Evolutionary conservation across 2,888 invertebrate species (phyloP).

Genomic region (Megamerina dolium): DNA sequence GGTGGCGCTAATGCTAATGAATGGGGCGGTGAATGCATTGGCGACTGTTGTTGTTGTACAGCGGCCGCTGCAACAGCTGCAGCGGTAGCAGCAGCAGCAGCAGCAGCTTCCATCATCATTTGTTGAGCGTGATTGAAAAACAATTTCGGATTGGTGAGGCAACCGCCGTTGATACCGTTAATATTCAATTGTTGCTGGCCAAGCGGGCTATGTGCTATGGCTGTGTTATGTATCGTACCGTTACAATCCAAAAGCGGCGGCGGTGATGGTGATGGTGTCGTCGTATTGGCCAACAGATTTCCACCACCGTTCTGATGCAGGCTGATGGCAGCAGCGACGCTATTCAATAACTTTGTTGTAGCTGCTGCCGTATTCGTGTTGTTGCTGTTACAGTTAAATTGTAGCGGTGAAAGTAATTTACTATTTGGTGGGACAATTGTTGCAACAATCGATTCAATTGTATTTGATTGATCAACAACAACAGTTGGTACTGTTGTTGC

Average conservation of each 20-base stretch:
- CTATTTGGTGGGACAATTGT: slow-evolving; percentile 18
- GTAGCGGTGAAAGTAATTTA: slow-evolving; percentile 10
- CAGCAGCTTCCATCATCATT: slow-evolving; percentile 47
- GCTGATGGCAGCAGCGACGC: slow-evolving; percentile 45
- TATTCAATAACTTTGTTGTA: slow-evolving; percentile 35
- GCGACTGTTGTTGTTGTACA: slow-evolving; percentile 36
- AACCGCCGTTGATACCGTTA: slow-evolving; percentile 32
- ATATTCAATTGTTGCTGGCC: slow-evolving; percentile 28
- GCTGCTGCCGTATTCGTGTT: slow-evolving; percentile 25
- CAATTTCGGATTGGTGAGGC: slow-evolving; percentile 43
- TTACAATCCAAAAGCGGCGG: slow-evolving; percentile 38
- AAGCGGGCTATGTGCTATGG: not conserved
- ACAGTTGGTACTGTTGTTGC: slow-evolving; percentile 28
- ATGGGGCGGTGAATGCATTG: slow-evolving; percentile 37
- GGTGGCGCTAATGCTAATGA: slow-evolving; percentile 4
- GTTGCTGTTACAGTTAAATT: slow-evolving; percentile 51
- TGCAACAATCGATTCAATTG: not conserved
- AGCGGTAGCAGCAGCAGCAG: slow-evolving; percentile 41
- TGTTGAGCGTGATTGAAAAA: slow-evolving; percentile 48
- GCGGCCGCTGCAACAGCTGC: slow-evolving; percentile 35
- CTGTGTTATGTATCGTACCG: slow-evolving; percentile 13
- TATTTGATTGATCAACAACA: no score
- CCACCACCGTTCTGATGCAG: slow-evolving; percentile 48
- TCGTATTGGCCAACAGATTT: slow-evolving; percentile 43
- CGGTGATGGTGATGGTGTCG: slow-evolving; percentile 46